Conservation (phyloP, 2,797 vertebrate species). For the Hydrophis major region DNA sequence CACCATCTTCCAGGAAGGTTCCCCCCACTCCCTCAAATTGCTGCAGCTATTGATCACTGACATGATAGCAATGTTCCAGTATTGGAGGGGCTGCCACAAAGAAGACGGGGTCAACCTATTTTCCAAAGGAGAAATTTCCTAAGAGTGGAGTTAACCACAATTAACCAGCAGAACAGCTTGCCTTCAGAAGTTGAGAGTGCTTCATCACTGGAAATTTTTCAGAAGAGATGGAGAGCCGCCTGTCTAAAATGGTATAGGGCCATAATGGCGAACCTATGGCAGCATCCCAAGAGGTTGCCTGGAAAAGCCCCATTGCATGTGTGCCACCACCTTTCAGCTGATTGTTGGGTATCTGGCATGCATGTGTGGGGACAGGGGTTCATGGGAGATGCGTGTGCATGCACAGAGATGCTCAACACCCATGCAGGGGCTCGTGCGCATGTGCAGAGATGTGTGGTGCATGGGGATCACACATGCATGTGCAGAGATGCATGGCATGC, state of each 20-base stretch:
- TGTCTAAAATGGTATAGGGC: not conserved
- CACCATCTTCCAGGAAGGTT: not conserved
- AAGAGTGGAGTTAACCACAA: not conserved
- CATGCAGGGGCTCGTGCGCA: too few relatives aligned
- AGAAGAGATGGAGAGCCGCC: not conserved
- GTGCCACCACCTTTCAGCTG: too few relatives aligned
- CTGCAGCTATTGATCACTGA: not conserved
- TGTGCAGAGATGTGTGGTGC: too few relatives aligned
- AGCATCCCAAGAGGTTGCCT: too few relatives aligned
- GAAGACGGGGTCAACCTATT: not conserved
- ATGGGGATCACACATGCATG: too few relatives aligned
- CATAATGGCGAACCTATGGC: too few relatives aligned
- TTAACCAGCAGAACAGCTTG: not conserved
- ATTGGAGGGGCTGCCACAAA: not conserved
- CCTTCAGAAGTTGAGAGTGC: not conserved
- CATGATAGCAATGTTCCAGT: not conserved
- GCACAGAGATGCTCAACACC: too few relatives aligned
- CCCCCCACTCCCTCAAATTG: not conserved
- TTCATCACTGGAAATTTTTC: not conserved
- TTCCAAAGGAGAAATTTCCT: not conserved
- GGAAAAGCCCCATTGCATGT: too few relatives aligned
- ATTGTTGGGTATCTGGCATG: too few relatives aligned
- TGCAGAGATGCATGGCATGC: too few relatives aligned
- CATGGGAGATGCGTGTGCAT: too few relatives aligned
- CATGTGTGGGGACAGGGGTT: too few relatives aligned